Evolutionary conservation across 2,113 vertebrate species (phyloP).

Genomic region (Myxocyprinus asiaticus): DNA sequence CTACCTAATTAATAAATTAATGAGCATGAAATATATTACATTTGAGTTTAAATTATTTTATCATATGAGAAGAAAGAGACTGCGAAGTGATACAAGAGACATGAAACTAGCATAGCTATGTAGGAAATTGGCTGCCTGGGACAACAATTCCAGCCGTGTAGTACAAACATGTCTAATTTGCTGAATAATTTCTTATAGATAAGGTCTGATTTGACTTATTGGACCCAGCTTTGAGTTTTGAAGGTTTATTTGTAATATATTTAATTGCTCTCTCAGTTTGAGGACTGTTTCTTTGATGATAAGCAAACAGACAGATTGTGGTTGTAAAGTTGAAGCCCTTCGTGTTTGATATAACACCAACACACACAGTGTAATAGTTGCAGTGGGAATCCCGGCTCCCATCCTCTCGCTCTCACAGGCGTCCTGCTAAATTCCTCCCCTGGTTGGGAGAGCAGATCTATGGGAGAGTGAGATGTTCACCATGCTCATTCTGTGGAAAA

Average conservation of each 20-base stretch:
- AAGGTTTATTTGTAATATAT: too few species aligned
- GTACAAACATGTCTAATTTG: too few species aligned
- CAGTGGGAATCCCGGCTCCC: conserved; percentile 15
- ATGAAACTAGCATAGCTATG: too few species aligned
- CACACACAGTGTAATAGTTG: background rate
- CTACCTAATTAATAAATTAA: background rate
- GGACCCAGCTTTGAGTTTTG: too few species aligned
- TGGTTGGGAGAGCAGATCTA: conserved; percentile 46
- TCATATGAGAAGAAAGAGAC: background rate
- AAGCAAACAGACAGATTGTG: background rate
- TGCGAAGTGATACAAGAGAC: too few species aligned
- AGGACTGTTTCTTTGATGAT: background rate
- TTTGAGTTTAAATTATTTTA: background rate
- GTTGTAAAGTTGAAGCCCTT: background rate
- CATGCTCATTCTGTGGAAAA: background rate
- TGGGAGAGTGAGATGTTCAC: conserved; percentile 47
- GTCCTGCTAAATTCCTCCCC: conserved; percentile 67
- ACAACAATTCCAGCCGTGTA: too few species aligned
- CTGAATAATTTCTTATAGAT: too few species aligned
- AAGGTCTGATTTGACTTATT: too few species aligned
- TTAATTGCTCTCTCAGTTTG: background rate
- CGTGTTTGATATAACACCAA: background rate
- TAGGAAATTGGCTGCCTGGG: background rate
- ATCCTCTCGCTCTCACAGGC: conserved; percentile 49
- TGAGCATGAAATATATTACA: background rate